Conservation (phyloP, 1,140 invertebrate species). For the Polypedilum vanderplanki region DNA sequence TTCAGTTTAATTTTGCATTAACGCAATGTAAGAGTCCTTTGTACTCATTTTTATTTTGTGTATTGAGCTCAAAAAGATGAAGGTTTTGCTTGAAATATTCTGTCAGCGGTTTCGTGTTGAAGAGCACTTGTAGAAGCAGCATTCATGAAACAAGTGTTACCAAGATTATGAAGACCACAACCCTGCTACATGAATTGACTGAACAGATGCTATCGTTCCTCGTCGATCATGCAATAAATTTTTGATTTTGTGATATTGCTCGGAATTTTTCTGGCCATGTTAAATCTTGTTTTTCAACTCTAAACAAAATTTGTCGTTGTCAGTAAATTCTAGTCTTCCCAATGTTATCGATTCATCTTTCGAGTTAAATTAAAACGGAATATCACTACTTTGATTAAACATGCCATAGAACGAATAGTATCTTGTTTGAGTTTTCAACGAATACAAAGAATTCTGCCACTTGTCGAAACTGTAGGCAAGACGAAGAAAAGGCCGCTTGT, state of each 20-base stretch:
- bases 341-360: constrained; percentile 69
- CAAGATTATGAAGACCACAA: constrained; percentile 82
- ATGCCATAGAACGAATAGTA: constrained; percentile 73
- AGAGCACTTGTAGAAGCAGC: constrained; percentile 70
- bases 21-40: constrained; percentile 69
- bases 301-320: constrained; percentile 67
- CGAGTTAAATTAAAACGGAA: constrained; percentile 56
- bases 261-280: constrained; percentile 88
- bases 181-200: constrained; percentile 49
- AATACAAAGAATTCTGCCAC: constrained; percentile 67
- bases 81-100: constrained; percentile 72
- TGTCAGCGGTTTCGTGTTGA: constrained; percentile 72
- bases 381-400: constrained; percentile 47
- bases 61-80: constrained; percentile 78
- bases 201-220: constrained; percentile 43
- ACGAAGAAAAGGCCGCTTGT: constrained; percentile 73
- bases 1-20: constrained; percentile 81
- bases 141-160: constrained; percentile 91
- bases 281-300: constrained; percentile 75
- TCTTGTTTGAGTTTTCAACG: constrained; percentile 63
- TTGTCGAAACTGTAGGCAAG: constrained; percentile 68
- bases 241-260: constrained; percentile 48
- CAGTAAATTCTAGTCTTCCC: constrained; percentile 59
- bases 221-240: constrained; percentile 44
- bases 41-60: constrained; percentile 73